Percentiles rank a stretch among this genome's conserved stretches.
Conservation (phyloP, 2,888 invertebrate genomes). For the Trissonchulus sp. region DNA sequence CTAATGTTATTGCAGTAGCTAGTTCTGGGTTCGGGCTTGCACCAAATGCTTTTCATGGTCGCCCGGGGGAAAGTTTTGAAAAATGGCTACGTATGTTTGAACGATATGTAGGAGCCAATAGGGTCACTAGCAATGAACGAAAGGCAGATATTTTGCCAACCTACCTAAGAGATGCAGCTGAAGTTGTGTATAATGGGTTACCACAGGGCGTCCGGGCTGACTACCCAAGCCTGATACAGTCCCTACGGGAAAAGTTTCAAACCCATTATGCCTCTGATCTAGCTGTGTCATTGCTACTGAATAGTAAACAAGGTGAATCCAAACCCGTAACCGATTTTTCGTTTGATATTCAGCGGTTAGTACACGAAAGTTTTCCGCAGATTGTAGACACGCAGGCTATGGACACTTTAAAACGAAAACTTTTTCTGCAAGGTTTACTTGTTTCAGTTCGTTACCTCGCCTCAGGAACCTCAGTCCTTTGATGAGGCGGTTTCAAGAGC, state of each 20-base stretch:
- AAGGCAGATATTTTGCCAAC: background rate
- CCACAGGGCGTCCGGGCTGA: background rate
- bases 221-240: background rate
- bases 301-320: background rate
- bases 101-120: background rate
- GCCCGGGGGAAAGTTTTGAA: background rate
- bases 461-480: background rate
- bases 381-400: too few species aligned
- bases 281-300: background rate
- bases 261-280: background rate
- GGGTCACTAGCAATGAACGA: background rate
- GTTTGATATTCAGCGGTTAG: background rate
- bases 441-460: too few species aligned
- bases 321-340: background rate
- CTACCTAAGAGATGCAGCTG: background rate
- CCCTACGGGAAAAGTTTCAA: background rate
- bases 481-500: background rate
- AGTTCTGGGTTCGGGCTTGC: background rate
- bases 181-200: background rate
- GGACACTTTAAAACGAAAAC: too few species aligned
- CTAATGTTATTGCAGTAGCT: too few species aligned
- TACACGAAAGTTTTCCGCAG: too few species aligned
- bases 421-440: too few species aligned
- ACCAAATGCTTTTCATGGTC: background rate
- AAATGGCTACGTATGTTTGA: background rate